These are phyloP conservation scores for Cantharis flavilabris DNA, from an alignment of 2,888 invertebrate genomes.

Conservation along the genomic window DNA sequence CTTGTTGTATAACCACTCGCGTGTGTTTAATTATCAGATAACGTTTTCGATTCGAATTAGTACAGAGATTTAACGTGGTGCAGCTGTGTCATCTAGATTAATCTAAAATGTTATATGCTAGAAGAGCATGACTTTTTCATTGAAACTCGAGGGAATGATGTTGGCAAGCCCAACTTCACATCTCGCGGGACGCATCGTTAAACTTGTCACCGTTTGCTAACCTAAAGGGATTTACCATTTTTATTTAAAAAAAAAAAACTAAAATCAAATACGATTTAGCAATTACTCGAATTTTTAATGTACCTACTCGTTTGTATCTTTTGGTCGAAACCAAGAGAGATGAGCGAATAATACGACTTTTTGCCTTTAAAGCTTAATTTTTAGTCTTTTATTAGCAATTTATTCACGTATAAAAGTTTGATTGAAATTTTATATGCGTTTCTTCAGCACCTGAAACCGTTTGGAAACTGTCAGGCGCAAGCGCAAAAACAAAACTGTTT, in stretches of 20 bases:
- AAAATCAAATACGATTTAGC: constrained; percentile 9
- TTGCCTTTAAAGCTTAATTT: too few species aligned
- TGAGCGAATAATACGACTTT: background rate
- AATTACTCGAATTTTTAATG: background rate
- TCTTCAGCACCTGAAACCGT: too few species aligned
- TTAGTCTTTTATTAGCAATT: background rate
- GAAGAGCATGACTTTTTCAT: constrained; percentile 26
- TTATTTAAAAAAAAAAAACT: constrained; percentile 13
- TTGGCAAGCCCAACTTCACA: constrained; percentile 26
- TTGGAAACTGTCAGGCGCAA: too few species aligned
- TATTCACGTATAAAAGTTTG: background rate
- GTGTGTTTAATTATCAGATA: constrained; percentile 26
- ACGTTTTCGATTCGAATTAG: constrained; percentile 24
- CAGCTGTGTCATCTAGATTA: constrained; percentile 23
- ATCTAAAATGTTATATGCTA: constrained; percentile 20
- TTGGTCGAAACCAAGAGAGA: background rate
- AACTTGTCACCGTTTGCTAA: constrained; percentile 29
- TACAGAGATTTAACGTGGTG: constrained; percentile 20
- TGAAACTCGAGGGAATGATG: constrained; percentile 22
- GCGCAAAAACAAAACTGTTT: too few species aligned
- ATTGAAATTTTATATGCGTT: too few species aligned
- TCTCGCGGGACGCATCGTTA: constrained; percentile 26
- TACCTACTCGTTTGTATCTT: background rate
- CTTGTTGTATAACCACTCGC: constrained; percentile 13
- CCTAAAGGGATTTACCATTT: constrained; percentile 17